These are phyloP conservation scores for Nymphalis c-album DNA, from an alignment of 2,888 invertebrate genomes.

Conservation along the genomic window DNA sequence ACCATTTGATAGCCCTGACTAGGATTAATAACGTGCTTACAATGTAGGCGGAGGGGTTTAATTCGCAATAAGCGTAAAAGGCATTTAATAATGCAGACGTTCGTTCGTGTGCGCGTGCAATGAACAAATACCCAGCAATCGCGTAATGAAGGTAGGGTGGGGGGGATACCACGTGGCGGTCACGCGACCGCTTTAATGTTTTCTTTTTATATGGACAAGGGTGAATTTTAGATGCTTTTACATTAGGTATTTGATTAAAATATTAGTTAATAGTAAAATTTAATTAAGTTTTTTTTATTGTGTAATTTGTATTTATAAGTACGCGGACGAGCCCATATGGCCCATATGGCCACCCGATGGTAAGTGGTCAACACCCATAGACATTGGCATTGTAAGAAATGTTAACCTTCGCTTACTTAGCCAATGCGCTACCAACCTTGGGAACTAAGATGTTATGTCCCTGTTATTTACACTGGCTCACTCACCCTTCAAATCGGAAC, in stretches of 20 bases:
- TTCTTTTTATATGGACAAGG: constrained; percentile 55
- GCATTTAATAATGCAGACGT: constrained; percentile 81
- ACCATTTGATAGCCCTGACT: constrained; percentile 49
- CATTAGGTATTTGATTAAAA: constrained; percentile 57
- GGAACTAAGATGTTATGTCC: too few species aligned
- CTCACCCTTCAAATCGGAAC: too few species aligned
- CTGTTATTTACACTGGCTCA: too few species aligned
- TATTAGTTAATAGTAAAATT: constrained; percentile 33
- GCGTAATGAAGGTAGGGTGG: constrained; percentile 69
- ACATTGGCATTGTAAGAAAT: too few species aligned
- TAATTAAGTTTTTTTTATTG: not conserved
- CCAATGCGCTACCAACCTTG: too few species aligned
- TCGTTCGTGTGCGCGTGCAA: constrained; percentile 67
- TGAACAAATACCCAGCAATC: constrained; percentile 77
- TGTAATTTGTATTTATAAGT: too few species aligned
- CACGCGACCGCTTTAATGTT: constrained; percentile 75
- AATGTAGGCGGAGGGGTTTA: constrained; percentile 59
- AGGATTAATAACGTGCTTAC: constrained; percentile 66
- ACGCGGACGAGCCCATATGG: too few species aligned
- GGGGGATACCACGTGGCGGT: constrained; percentile 61
- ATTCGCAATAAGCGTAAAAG: constrained; percentile 80
- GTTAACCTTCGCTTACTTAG: too few species aligned
- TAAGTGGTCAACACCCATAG: too few species aligned
- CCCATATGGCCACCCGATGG: too few species aligned
- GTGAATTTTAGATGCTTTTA: constrained; percentile 52